Conservation (phyloP, 2,113 vertebrate species). For the Pseudopodoces humilis region DNA sequence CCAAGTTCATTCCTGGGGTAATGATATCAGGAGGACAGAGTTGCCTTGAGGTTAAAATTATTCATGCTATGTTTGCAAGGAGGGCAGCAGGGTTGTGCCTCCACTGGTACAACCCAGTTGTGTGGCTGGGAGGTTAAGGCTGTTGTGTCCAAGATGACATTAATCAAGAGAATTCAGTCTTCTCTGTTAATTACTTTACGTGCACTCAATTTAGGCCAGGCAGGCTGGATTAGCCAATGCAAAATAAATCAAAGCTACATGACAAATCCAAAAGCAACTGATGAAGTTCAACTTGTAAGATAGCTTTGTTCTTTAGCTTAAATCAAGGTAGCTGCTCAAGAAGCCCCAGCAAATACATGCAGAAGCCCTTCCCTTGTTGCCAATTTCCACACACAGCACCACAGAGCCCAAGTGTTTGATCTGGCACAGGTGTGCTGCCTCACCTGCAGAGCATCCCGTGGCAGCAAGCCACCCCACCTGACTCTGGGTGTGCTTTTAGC, state of each 20-base stretch:
- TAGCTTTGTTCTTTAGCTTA: conserved; percentile 33
- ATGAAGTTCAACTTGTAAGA: conserved; percentile 8
- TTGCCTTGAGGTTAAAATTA: neutral
- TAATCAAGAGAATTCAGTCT: conserved; percentile 40
- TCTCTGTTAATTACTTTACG: conserved; percentile 21
- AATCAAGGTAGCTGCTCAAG: neutral
- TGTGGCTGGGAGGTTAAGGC: neutral
- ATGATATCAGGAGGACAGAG: conserved; percentile 1
- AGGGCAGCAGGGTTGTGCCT: neutral
- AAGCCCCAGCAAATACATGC: neutral
- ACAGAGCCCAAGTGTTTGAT: neutral
- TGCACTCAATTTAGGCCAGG: conserved; percentile 15
- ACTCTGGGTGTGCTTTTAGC: neutral
- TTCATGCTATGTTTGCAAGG: neutral
- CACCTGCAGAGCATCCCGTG: neutral
- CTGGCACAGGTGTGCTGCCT: neutral
- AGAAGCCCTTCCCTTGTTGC: neutral
- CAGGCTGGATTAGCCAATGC: conserved; percentile 4
- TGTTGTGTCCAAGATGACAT: conserved; percentile 20
- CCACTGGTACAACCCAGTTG: neutral
- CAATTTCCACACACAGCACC: neutral
- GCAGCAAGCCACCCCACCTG: neutral
- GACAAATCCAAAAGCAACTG: conserved; percentile 36
- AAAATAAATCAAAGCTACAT: conserved; percentile 64
- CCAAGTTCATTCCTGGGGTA: conserved; percentile 11